phyloP scores from a whole-genome alignment of 2,888 invertebrate species.

The Caenorhabditis afra region DNA sequence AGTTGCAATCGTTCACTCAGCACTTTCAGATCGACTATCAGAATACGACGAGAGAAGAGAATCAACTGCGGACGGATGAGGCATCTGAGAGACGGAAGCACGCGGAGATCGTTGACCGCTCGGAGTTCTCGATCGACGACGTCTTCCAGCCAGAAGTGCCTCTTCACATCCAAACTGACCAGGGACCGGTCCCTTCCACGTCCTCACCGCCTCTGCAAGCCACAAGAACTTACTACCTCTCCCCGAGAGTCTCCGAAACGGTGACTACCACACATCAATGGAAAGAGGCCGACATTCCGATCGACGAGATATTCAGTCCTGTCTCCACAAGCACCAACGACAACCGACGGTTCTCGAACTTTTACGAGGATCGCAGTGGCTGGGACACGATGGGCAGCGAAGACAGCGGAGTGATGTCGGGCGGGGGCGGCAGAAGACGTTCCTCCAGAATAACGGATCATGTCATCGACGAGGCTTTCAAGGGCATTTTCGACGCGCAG shows the following conservation, averaged over 20 bases:
- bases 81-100: neutral
- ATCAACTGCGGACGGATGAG: neutral
- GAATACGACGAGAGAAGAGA: constrained; percentile 17
- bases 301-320: constrained; percentile 54
- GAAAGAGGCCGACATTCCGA: constrained; percentile 43
- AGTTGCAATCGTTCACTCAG: neutral
- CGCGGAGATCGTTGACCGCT: constrained; percentile 3
- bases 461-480: constrained; percentile 48
- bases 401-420: constrained; percentile 54
- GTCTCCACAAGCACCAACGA: constrained; percentile 22
- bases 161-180: constrained; percentile 26
- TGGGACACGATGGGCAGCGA: constrained; percentile 56
- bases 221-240: constrained; percentile 34
- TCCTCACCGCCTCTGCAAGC: constrained; percentile 43
- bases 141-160: constrained; percentile 33
- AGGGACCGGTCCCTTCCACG: constrained; percentile 31
- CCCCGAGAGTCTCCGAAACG: constrained; percentile 41
- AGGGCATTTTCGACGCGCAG: constrained; percentile 48
- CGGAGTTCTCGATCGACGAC: constrained; percentile 26
- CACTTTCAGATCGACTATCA: constrained; percentile 37
- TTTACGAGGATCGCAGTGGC: constrained; percentile 51
- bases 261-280: constrained; percentile 51
- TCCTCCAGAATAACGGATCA: constrained; percentile 25
- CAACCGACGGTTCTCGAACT: constrained; percentile 45
- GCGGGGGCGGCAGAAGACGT: constrained; percentile 41